These are phyloP conservation scores for Hyppa rectilinea DNA, from an alignment of 2,888 invertebrate species.

Conservation along the genomic window DNA sequence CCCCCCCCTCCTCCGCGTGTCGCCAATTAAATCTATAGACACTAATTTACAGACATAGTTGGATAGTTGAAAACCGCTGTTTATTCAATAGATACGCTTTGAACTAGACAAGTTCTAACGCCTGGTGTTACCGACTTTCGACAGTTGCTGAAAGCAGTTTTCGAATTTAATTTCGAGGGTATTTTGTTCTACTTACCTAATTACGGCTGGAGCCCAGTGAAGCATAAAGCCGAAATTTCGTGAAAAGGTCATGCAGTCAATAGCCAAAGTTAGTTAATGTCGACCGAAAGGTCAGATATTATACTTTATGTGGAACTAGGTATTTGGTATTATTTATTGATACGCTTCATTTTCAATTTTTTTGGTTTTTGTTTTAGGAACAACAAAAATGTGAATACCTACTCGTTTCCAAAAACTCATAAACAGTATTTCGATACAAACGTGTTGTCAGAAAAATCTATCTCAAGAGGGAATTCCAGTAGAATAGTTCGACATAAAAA, in stretches of 20 bases:
- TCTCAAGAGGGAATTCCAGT: constrained; percentile 14
- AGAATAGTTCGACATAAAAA: constrained; percentile 23
- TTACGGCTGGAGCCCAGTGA: constrained; percentile 41
- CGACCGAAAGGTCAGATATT: constrained; percentile 19
- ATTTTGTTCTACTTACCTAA: constrained; percentile 58
- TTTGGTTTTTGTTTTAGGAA: neutral
- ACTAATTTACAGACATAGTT: constrained; percentile 67
- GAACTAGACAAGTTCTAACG: constrained; percentile 44
- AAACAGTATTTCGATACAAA: neutral
- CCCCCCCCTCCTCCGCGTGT: neutral
- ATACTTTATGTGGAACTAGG: neutral
- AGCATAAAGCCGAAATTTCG: constrained; percentile 34
- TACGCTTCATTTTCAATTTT: neutral
- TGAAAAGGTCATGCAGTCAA: constrained; percentile 44
- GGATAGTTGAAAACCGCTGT: constrained; percentile 61
- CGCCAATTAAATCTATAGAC: constrained; percentile 64
- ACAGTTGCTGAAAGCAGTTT: constrained; percentile 52
- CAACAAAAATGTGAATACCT: neutral
- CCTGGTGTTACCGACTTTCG: constrained; percentile 29
- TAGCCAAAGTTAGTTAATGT: constrained; percentile 50
- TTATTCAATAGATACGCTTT: constrained; percentile 59
- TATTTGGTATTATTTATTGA: no score
- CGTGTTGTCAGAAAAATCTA: neutral
- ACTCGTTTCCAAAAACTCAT: neutral
- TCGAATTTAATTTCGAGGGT: constrained; percentile 59